Evolutionary conservation across 2,797 vertebrate species (phyloP).

Genomic region (Danio aesculapii): DNA sequence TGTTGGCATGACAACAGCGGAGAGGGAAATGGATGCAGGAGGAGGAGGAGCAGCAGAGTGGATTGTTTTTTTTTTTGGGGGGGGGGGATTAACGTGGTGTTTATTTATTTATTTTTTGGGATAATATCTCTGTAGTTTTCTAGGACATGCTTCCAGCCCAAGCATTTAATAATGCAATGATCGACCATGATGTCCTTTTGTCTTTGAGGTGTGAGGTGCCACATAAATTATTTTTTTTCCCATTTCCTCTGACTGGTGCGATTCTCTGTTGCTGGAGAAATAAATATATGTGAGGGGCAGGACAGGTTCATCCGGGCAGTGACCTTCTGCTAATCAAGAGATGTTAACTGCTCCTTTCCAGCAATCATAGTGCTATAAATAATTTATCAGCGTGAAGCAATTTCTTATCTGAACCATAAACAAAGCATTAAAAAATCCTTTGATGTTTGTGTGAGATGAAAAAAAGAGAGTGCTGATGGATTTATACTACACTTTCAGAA

Average conservation of each 20-base stretch:
- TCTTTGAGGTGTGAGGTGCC: conserved; percentile 21
- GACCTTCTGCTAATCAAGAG: conserved; percentile 66
- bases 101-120: conserved; percentile 41
- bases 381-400: conserved; percentile 42
- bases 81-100: conserved; percentile 42
- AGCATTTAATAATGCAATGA: conserved; percentile 32
- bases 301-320: conserved; percentile 41
- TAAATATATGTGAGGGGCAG: conserved; percentile 53
- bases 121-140: conserved; percentile 35
- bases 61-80: conserved; percentile 40
- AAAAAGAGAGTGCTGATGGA: background rate
- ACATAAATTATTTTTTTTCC: conserved; percentile 34
- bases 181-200: conserved; percentile 37
- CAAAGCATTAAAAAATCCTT: background rate
- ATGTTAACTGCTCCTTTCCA: conserved; percentile 67
- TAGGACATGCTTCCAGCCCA: conserved; percentile 12
- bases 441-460: background rate
- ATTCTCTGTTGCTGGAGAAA: conserved; percentile 30
- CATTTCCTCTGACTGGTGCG: conserved; percentile 15
- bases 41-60: conserved; percentile 47
- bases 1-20: conserved; percentile 80
- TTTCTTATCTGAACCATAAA: conserved; percentile 27
- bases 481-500: too few species aligned
- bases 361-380: conserved; percentile 25
- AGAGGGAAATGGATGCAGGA: conserved; percentile 63